Percentiles rank a stretch among this genome's conserved stretches.
Evolutionary conservation across 2,888 invertebrate species (phyloP).

Genomic region (Bombylius discolor): DNA sequence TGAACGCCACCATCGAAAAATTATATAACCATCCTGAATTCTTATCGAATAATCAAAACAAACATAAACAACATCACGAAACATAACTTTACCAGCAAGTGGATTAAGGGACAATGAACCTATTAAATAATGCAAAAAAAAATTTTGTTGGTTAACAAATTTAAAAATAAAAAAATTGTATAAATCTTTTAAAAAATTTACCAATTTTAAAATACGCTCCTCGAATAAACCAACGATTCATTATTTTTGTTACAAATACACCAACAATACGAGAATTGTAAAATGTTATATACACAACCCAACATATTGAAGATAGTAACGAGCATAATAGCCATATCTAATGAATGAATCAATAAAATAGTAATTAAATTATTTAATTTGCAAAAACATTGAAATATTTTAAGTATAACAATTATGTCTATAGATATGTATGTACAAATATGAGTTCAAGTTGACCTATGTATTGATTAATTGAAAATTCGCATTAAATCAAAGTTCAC

Average conservation of each 20-base stretch:
- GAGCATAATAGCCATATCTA: slow-evolving; percentile 64
- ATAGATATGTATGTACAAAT: too few relatives aligned
- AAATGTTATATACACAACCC: slow-evolving; percentile 90
- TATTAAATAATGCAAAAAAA: slow-evolving; percentile 32
- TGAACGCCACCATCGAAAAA: slow-evolving; percentile 96
- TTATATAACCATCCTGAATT: slow-evolving; percentile 91
- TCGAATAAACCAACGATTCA: slow-evolving; percentile 74
- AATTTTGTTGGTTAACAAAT: neutral
- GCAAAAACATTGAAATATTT: too few relatives aligned
- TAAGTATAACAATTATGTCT: too few relatives aligned
- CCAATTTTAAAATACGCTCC: slow-evolving; percentile 84
- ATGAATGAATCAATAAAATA: neutral
- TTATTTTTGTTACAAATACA: slow-evolving; percentile 73
- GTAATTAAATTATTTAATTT: too few relatives aligned
- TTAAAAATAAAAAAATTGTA: neutral
- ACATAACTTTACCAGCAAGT: slow-evolving; percentile 97
- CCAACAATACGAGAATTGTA: slow-evolving; percentile 90
- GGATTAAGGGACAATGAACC: slow-evolving; percentile 91
- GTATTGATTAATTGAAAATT: too few relatives aligned
- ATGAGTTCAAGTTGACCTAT: too few relatives aligned
- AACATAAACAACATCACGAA: slow-evolving; percentile 86
- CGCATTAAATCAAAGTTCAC: too few relatives aligned
- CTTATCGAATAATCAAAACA: slow-evolving; percentile 86
- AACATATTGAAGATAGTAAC: slow-evolving; percentile 67
- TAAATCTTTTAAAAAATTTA: slow-evolving; percentile 30